A percentile compares a stretch with the other conserved stretches of the same genome.
phyloP scores from a whole-genome alignment of 2,113 vertebrate genomes.

The Electrona antarctica region DNA sequence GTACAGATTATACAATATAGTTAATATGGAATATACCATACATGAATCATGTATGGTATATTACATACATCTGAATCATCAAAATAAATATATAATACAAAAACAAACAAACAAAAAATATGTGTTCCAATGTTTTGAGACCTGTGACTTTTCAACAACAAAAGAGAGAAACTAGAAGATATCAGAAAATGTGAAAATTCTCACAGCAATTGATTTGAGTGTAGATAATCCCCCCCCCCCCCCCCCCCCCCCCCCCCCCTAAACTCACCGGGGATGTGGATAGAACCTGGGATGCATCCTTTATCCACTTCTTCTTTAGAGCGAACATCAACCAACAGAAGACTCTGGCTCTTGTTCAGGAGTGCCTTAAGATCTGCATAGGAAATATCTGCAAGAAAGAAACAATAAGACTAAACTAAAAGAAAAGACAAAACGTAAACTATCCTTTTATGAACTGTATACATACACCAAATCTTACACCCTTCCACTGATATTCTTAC shows the following conservation, averaged over 20 bases:
- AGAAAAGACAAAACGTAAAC: neutral
- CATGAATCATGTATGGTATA: no score
- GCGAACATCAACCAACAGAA: conserved; percentile 80
- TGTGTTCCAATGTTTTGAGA: neutral
- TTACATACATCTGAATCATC: no score
- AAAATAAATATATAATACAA: no score
- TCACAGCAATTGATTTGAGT: neutral
- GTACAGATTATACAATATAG: no score
- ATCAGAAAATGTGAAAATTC: no score
- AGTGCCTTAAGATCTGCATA: conserved; percentile 75
- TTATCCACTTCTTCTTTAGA: conserved; percentile 70
- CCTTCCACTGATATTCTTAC: no score
- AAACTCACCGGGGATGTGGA: conserved; percentile 77
- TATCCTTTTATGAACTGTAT: neutral
- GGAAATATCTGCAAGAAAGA: conserved; percentile 54
- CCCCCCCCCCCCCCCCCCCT: no score
- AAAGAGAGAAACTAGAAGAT: neutral
- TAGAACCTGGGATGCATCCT: conserved; percentile 73
- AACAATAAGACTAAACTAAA: neutral
- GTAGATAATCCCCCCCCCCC: neutral
- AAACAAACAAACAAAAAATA: no score
- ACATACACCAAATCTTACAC: no score
- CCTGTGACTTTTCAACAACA: neutral
- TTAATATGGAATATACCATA: no score
- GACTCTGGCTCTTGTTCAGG: conserved; percentile 48